A percentile compares a stretch with the other conserved stretches of the same genome.
These are phyloP conservation scores for Odontomyia ornata DNA, from an alignment of 2,888 invertebrate species.

Conservation along the genomic window DNA sequence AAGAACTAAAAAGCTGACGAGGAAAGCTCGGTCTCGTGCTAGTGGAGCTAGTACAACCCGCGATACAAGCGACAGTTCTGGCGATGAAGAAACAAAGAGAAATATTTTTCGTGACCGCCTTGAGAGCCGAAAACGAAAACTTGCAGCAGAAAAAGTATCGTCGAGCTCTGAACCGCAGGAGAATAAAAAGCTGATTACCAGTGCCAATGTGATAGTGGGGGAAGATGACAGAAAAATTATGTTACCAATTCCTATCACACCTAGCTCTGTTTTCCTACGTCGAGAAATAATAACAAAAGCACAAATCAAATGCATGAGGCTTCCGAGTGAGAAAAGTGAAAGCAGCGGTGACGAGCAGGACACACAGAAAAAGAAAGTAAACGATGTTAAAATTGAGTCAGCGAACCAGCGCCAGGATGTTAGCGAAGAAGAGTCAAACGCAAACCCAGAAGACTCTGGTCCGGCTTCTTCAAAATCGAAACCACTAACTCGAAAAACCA, in stretches of 20 bases:
- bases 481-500: slow-evolving; percentile 14
- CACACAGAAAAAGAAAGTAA: slow-evolving; percentile 2
- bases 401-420: neutral
- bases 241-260: slow-evolving; percentile 32
- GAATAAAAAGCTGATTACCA: slow-evolving; percentile 6
- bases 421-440: neutral
- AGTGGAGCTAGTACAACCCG: slow-evolving; percentile 35
- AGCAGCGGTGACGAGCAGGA: slow-evolving; percentile 35
- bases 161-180: slow-evolving; percentile 23
- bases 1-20: slow-evolving; percentile 57
- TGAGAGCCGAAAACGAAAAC: slow-evolving; percentile 45
- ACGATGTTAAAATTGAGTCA: neutral
- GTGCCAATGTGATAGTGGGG: neutral
- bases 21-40: slow-evolving; percentile 49
- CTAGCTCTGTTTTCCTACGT: slow-evolving; percentile 29
- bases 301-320: slow-evolving; percentile 46
- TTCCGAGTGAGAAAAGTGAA: slow-evolving; percentile 43
- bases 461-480: slow-evolving; percentile 18
- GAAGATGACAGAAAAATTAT: slow-evolving; percentile 15
- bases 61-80: slow-evolving; percentile 44
- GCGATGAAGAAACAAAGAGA: slow-evolving; percentile 40
- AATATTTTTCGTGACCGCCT: slow-evolving; percentile 42
- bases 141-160: slow-evolving; percentile 32
- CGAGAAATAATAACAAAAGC: slow-evolving; percentile 47
- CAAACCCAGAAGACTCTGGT: slow-evolving; percentile 16